These are phyloP conservation scores for Sinotaia quadrata DNA, from an alignment of 2,888 invertebrate genomes.

Conservation along the genomic window DNA sequence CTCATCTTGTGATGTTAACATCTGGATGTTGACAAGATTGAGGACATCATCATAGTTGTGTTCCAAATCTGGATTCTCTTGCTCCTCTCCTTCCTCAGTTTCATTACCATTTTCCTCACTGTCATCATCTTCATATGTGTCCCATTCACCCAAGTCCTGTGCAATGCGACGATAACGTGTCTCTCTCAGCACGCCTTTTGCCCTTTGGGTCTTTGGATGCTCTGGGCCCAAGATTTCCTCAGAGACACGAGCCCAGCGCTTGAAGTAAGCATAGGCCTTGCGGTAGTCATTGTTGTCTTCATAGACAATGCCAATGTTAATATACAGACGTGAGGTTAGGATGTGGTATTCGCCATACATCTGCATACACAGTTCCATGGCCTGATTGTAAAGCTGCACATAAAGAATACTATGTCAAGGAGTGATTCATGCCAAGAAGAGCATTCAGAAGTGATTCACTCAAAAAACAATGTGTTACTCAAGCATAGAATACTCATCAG, in stretches of 20 bases:
- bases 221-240: slow-evolving; percentile 69
- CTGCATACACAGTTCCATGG: slow-evolving; percentile 70
- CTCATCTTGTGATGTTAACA: slow-evolving; percentile 37
- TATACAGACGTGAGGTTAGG: slow-evolving; percentile 68
- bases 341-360: slow-evolving; percentile 70
- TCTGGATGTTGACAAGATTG: slow-evolving; percentile 45
- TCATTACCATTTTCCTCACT: slow-evolving; percentile 48
- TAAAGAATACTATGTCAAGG: neutral
- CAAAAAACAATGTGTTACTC: too few relatives aligned
- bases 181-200: slow-evolving; percentile 69
- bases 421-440: too few relatives aligned
- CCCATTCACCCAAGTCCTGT: slow-evolving; percentile 59
- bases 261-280: slow-evolving; percentile 69
- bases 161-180: slow-evolving; percentile 66
- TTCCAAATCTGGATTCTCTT: slow-evolving; percentile 58
- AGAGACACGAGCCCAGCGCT: slow-evolving; percentile 68
- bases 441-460: too few relatives aligned
- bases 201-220: slow-evolving; percentile 70
- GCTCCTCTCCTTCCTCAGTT: slow-evolving; percentile 48
- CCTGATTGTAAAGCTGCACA: slow-evolving; percentile 68
- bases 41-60: slow-evolving; percentile 63
- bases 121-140: slow-evolving; percentile 48
- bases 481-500: too few relatives aligned
- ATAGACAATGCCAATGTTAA: slow-evolving; percentile 70
- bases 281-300: slow-evolving; percentile 70